Conservation (phyloP, 2,797 vertebrate genomes). For the Sebastes vulpes region DNA sequence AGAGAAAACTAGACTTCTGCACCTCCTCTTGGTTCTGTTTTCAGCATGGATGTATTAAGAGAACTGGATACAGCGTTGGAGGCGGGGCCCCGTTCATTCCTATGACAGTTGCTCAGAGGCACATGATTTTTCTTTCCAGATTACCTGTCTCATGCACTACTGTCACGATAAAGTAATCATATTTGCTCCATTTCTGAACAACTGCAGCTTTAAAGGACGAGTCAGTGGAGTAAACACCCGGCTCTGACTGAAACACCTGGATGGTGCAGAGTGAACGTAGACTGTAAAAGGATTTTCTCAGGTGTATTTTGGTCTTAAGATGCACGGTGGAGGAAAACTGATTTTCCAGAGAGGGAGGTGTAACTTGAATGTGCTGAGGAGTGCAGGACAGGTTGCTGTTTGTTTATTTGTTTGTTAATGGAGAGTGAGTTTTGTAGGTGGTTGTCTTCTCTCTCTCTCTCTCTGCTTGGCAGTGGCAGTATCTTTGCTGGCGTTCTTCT, state of each 20-base stretch:
- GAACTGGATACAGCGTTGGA: too few relatives aligned
- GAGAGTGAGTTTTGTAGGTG: background rate
- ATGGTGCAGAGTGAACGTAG: background rate
- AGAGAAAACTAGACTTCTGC: too few relatives aligned
- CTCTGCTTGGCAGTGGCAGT: background rate
- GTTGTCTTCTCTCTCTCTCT: background rate
- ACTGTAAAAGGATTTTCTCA: background rate
- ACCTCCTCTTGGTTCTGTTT: too few relatives aligned
- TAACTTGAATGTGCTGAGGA: background rate
- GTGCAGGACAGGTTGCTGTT: background rate
- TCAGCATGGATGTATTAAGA: too few relatives aligned
- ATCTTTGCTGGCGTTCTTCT: background rate
- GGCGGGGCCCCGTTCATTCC: too few relatives aligned
- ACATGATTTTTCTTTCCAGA: too few relatives aligned
- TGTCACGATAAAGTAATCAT: too few relatives aligned
- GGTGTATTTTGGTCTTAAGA: background rate
- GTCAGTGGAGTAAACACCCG: background rate
- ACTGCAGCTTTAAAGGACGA: background rate
- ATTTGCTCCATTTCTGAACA: too few relatives aligned
- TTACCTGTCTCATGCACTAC: too few relatives aligned
- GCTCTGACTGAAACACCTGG: background rate
- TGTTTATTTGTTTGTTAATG: conserved; percentile 7
- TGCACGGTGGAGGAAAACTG: background rate
- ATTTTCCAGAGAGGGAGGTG: background rate
- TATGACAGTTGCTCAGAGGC: too few relatives aligned